Percentiles rank a stretch among this genome's conserved stretches.
Conservation (phyloP, 1,140 invertebrate genomes). For the Drosophila repletoides region DNA sequence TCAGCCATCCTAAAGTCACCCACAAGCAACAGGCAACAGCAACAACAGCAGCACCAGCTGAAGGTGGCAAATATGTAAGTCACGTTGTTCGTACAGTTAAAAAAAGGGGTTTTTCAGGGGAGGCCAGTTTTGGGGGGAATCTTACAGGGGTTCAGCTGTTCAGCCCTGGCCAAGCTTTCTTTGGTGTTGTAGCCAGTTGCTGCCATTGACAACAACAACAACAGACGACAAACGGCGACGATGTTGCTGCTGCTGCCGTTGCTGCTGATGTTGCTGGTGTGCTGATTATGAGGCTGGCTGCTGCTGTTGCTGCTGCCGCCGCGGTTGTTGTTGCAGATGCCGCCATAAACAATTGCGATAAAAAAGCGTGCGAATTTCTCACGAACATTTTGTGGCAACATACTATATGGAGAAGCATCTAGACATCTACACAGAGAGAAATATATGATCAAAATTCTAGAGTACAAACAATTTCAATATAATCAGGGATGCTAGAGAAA, state of each 20-base stretch:
- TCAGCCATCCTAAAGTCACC: conserved; percentile 60
- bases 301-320: conserved; percentile 19
- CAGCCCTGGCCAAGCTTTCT: conserved; percentile 56
- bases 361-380: conserved; percentile 80
- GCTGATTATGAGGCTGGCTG: conserved; percentile 39
- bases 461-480: too few relatives aligned
- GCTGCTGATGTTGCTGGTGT: conserved; percentile 18
- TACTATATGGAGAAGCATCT: conserved; percentile 7
- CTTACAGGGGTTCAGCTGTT: neutral
- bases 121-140: neutral
- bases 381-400: conserved; percentile 63
- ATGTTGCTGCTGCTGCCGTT: conserved; percentile 30
- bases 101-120: conserved; percentile 7
- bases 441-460: too few relatives aligned
- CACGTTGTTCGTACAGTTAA: conserved; percentile 60
- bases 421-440: conserved; percentile 13
- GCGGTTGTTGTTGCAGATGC: conserved; percentile 62
- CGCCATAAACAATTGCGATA: conserved; percentile 80
- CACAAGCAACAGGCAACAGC: conserved; percentile 44
- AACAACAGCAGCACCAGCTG: conserved; percentile 28
- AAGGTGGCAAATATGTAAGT: conserved; percentile 81
- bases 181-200: conserved; percentile 72
- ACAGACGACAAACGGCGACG: conserved; percentile 33
- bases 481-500: too few relatives aligned
- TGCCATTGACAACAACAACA: conserved; percentile 73